Evolutionary conservation across 2,113 vertebrate genomes (phyloP), one percentile per base, ranked within the genome.

Genomic region (Aptenodytes patagonicus): DNA sequence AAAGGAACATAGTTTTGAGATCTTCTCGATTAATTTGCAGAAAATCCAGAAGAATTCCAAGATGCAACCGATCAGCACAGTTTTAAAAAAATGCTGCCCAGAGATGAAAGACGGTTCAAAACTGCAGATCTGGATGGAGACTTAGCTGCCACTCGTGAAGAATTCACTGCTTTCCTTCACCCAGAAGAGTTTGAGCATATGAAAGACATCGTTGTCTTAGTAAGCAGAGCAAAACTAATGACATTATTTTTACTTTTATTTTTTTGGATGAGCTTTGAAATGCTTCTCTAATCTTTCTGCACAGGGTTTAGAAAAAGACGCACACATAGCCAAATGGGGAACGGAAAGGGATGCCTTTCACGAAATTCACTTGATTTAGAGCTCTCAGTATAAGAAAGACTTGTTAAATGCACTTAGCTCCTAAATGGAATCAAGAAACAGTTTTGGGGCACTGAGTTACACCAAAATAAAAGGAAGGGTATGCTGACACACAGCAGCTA

Each of bases 121-220:
- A 87, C 97, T 2, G 99, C 99, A 17, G 99, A 99, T 93, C 90
- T 99, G 38, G 97, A 99, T 25, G 96, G 98, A 21, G 99, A 99
- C 94, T 89, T 97, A 90, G 97, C 97, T 38, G 98, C 99, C 32
- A 99, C 99, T 77, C 98, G 98, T 61, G 99, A 99, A 86, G 99
- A 99, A 97, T 99, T 99, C 98, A 99, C 99, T 0, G 97, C 99
- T 77, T 99, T 99, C 92, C 98, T 99, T 82, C 99, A 99, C 94
- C 99, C 99, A 0, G 99, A 99, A 96, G 99, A 99, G 97, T 99
- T 99, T 94, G 99, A 99, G 58, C 99, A 99, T 77, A 99, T 99
- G 99, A 99, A 98, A 95, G 99, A 99, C 89, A 99, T 99, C 11
- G 99, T 99, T 79, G 98, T 99, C 96, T 97, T 99, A 97, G 99